These are phyloP conservation scores for Spodoptera exigua DNA, from an alignment of 2,888 invertebrate species.

Conservation along the genomic window DNA sequence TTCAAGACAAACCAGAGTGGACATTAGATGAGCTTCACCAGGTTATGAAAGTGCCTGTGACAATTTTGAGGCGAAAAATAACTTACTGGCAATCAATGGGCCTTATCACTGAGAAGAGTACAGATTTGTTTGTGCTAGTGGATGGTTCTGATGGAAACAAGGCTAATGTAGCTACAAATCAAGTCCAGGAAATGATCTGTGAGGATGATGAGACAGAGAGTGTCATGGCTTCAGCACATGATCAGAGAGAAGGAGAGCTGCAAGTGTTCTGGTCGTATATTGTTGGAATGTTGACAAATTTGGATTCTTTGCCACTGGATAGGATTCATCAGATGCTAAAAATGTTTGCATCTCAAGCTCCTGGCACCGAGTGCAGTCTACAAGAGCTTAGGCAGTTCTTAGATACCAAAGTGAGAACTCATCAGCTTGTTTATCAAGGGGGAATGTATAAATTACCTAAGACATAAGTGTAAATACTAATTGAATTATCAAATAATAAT, in stretches of 20 bases:
- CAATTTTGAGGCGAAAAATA: conserved; percentile 95
- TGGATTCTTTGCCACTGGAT: conserved; percentile 96
- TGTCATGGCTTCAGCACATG: conserved; percentile 98
- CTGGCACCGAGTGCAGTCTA: conserved; percentile 95
- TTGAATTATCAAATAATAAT: conserved; percentile 20
- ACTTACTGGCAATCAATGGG: conserved; percentile 98
- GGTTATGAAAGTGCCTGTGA: conserved; percentile 95
- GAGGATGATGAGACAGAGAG: conserved; percentile 98
- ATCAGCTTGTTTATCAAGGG: conserved; percentile 95
- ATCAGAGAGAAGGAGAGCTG: conserved; percentile 97
- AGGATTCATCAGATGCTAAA: conserved; percentile 98
- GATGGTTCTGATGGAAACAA: conserved; percentile 90
- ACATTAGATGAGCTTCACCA: conserved; percentile 95
- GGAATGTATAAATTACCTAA: conserved; percentile 97
- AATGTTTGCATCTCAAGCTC: conserved; percentile 98
- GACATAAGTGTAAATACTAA: conserved; percentile 70
- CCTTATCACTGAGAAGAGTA: conserved; percentile 92
- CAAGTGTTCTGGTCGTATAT: conserved; percentile 99
- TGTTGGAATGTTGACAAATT: conserved; percentile 98
- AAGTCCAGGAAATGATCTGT: conserved; percentile 91
- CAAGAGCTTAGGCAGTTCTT: conserved; percentile 96
- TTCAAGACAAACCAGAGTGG: conserved; percentile 96
- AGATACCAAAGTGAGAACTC: conserved; percentile 97
- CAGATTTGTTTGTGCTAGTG: conserved; percentile 93
- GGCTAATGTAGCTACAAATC: conserved; percentile 87